Evolutionary conservation across 64 coral and sea anemone genomes (phyloP).

Genomic region (Montipora cactus): DNA sequence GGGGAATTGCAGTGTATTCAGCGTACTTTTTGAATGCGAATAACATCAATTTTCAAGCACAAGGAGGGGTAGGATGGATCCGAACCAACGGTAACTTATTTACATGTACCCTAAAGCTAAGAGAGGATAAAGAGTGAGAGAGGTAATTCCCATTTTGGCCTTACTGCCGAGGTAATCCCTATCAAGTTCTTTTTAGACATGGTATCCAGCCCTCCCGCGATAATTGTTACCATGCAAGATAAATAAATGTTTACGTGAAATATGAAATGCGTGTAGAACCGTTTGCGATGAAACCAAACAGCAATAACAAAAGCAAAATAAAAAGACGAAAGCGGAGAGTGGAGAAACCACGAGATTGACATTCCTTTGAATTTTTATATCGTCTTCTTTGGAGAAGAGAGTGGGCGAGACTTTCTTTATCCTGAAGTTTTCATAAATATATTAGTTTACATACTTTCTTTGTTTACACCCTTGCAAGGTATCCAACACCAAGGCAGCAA

Average conservation of each 20-base stretch:
- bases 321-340: not conserved
- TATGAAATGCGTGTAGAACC: not conserved
- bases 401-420: not conserved
- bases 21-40: conserved; percentile 12
- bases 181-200: not conserved
- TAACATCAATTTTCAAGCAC: conserved; percentile 7
- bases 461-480: not conserved
- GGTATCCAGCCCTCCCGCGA: not conserved
- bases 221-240: not conserved
- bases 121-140: not conserved
- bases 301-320: not conserved
- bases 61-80: not conserved
- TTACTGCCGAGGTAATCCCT: not conserved
- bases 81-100: not conserved
- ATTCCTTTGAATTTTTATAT: conserved; percentile 1
- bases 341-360: not conserved
- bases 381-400: not conserved
- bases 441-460: not conserved
- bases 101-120: not conserved
- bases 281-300: not conserved
- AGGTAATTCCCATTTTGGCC: not conserved
- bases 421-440: not conserved
- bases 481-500: not conserved
- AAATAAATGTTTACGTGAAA: not conserved
- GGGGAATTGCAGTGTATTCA: conserved; percentile 31